phyloP scores from a whole-genome alignment of 2,888 invertebrate species.

The Geophilus truncorum region DNA sequence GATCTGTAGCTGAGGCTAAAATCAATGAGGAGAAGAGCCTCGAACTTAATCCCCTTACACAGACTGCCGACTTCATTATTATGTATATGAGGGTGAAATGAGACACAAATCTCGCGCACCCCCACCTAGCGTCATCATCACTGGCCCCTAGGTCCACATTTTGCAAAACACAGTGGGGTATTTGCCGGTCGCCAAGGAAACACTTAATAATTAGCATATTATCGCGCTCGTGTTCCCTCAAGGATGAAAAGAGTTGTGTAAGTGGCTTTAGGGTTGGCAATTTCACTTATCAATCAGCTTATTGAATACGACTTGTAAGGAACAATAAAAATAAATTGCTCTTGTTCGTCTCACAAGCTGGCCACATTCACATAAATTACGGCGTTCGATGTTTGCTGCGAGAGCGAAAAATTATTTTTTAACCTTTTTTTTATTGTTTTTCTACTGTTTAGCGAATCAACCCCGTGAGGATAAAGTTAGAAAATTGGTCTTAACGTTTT shows the following conservation, averaged over 20 bases:
- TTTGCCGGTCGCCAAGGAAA: neutral
- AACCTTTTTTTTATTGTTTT: neutral
- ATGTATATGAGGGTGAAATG: conserved; percentile 21
- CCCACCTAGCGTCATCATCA: neutral
- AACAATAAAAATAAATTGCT: neutral
- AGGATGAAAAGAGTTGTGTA: conserved; percentile 19
- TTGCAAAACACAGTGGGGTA: neutral
- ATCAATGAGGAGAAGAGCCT: conserved; percentile 8
- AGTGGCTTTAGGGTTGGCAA: conserved; percentile 19
- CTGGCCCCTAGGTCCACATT: neutral
- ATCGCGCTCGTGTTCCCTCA: conserved; percentile 5
- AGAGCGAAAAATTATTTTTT: neutral
- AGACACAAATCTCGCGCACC: neutral
- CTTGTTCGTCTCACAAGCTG: neutral
- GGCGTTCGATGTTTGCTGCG: neutral
- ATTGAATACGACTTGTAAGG: neutral
- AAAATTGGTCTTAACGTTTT: too few species aligned
- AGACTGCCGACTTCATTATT: conserved; percentile 18
- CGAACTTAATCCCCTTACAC: conserved; percentile 1
- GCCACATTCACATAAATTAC: neutral
- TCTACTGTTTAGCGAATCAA: neutral
- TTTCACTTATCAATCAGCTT: conserved; percentile 25
- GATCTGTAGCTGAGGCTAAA: conserved; percentile 11
- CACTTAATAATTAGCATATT: conserved; percentile 20
- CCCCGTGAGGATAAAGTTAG: neutral